Evolutionary conservation across 2,888 invertebrate genomes (phyloP).

Genomic region (Brachyptera putata): DNA sequence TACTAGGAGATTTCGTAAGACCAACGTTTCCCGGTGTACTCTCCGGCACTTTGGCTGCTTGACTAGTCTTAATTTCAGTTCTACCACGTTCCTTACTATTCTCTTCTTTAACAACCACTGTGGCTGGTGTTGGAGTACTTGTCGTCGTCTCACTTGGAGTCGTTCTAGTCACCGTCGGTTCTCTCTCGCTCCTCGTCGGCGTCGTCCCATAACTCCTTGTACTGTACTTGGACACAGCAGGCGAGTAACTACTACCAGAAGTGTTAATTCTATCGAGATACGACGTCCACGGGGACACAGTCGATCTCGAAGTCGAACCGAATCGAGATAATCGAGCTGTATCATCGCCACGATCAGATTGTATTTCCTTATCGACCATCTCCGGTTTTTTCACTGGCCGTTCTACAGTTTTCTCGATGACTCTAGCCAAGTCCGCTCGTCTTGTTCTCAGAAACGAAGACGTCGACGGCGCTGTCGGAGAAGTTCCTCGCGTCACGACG

Average conservation of each 20-base stretch:
- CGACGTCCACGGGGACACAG: conserved; percentile 57
- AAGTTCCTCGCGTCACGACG: conserved; percentile 71
- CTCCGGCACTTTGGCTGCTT: too few relatives aligned
- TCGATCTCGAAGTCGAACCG: conserved; percentile 52
- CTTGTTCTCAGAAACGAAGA: conserved; percentile 57
- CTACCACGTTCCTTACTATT: background rate
- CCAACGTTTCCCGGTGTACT: background rate
- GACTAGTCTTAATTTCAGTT: too few relatives aligned
- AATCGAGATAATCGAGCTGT: conserved; percentile 62
- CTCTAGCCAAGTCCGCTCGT: conserved; percentile 68
- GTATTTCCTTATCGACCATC: conserved; percentile 66
- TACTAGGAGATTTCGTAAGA: background rate
- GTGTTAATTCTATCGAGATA: conserved; percentile 48
- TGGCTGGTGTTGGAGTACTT: background rate
- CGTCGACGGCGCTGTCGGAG: conserved; percentile 68
- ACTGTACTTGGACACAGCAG: conserved; percentile 23
- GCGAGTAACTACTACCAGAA: conserved; percentile 12
- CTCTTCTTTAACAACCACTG: background rate
- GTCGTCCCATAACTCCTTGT: conserved; percentile 18
- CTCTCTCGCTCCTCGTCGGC: conserved; percentile 12
- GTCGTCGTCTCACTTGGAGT: background rate
- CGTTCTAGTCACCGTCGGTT: background rate
- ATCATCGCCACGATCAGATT: conserved; percentile 68
- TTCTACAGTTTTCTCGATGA: conserved; percentile 64
- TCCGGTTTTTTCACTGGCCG: conserved; percentile 54